Conservation (phyloP, 1,140 invertebrate genomes). For the Sminthurinus signatus region DNA sequence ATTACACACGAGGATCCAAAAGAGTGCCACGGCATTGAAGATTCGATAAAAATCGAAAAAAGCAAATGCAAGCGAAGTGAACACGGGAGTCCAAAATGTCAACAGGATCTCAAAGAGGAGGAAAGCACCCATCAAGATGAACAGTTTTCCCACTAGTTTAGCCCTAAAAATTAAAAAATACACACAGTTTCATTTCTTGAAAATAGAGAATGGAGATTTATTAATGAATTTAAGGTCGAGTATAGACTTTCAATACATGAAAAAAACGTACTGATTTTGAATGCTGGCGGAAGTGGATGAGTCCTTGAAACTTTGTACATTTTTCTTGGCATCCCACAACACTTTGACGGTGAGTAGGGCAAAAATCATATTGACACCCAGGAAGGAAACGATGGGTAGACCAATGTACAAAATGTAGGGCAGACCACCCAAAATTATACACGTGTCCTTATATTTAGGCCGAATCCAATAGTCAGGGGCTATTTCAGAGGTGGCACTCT, state of each 20-base stretch:
- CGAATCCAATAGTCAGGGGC: too few species aligned
- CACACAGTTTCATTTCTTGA: not conserved
- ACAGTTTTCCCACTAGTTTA: not conserved
- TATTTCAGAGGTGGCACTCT: too few species aligned
- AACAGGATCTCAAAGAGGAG: constrained; percentile 2
- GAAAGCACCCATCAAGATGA: not conserved
- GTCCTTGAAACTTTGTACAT: not conserved
- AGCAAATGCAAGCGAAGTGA: not conserved
- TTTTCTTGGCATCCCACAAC: constrained; percentile 1
- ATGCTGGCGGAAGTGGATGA: not conserved
- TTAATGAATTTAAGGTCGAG: not conserved
- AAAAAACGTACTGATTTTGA: constrained; percentile 1
- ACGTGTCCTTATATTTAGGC: not conserved
- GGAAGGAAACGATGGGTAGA: not conserved
- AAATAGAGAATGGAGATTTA: not conserved
- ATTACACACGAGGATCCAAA: not conserved
- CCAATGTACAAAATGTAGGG: not conserved
- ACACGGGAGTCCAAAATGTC: not conserved
- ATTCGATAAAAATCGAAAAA: not conserved
- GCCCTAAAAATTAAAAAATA: not conserved
- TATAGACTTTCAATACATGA: too few species aligned
- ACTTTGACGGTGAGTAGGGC: not conserved
- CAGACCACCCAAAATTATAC: not conserved
- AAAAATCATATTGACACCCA: not conserved
- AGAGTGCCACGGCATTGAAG: not conserved